phyloP scores from a whole-genome alignment of 2,113 vertebrate genomes.

The Aviceda subcristata region DNA sequence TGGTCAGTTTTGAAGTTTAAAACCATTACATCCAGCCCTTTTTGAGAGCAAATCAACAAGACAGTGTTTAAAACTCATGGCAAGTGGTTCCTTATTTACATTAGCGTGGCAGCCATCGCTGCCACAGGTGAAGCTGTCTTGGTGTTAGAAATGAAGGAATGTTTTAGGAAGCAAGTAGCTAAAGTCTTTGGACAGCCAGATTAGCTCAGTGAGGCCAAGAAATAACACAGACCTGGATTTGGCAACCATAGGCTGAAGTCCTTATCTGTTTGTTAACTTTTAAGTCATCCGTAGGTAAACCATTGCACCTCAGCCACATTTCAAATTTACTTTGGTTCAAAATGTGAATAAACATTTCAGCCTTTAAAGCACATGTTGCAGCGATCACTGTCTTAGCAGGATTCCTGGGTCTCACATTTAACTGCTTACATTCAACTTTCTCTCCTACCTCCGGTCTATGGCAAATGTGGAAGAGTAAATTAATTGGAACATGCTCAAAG shows the following conservation, averaged over 20 bases:
- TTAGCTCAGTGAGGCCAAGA: not conserved
- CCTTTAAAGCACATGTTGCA: not conserved
- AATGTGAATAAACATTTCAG: not conserved
- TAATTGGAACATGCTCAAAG: constrained; percentile 31
- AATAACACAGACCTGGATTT: not conserved
- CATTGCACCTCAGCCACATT: not conserved
- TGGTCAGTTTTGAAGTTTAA: not conserved
- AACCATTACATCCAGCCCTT: not conserved
- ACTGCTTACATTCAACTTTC: not conserved
- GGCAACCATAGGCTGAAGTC: not conserved
- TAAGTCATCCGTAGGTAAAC: not conserved
- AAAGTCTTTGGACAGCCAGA: not conserved
- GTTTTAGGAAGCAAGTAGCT: not conserved
- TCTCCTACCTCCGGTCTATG: not conserved
- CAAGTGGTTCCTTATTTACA: not conserved
- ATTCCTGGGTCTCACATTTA: not conserved
- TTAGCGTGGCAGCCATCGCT: not conserved
- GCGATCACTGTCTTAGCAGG: not conserved
- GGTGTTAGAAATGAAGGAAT: not conserved
- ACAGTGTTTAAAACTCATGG: not conserved
- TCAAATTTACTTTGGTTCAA: not conserved
- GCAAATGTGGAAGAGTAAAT: constrained; percentile 12
- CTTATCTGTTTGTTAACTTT: not conserved
- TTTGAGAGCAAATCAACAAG: not conserved
- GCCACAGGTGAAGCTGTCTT: not conserved